Base-by-base conservation (phyloP, 1,140 invertebrate genomes). In the Patella vulgata region DNA sequence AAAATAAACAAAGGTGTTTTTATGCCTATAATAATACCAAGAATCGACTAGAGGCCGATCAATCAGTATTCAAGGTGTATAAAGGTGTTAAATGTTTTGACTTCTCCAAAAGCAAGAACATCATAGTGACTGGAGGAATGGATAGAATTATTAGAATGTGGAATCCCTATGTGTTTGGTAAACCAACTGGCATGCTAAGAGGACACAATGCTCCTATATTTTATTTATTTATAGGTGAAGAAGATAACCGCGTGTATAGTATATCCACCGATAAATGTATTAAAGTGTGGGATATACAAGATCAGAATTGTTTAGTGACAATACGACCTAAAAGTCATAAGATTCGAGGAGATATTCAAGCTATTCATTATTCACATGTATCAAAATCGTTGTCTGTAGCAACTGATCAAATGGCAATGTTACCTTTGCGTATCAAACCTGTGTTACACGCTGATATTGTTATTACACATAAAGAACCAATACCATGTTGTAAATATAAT, bases 81-180 rank as follows among this genome's bases (percentile, higher is more conserved):
- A 85, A 85, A 66, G 84, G 84, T 25, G 83, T 85, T 25, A 84
- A 84, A 58, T 80, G 79, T 54, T 85, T 85, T 67, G 80, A 83
- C 57, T 83, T 83, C 59, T 83, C 76, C 33, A 82, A 84, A 52
- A 71, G 75, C 19, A 85, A 83, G 58, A 85, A 83, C 60, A 67
- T 84, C 40, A 74, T 85, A 44, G 76, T 84, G 14, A 85, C 83
- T 50, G 83, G 82, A 61, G 83, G 82, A 11, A 84, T 83, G 81
- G 84, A 85, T 60, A 63, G 81, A 59, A 83, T 84, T 46, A 79
- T 85, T 1, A 48, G 84, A 42, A 68, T 85, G 9, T 85, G 82
- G 81, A 85, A 85, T 68, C 83, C 84, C 3, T 85, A 85, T 75
- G 81, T 84, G 2, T 71, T 75, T 40, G 66, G 60, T 42, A 84